These are phyloP conservation scores for Corapipo altera DNA, from an alignment of 2,113 vertebrate species.

Conservation along the genomic window DNA sequence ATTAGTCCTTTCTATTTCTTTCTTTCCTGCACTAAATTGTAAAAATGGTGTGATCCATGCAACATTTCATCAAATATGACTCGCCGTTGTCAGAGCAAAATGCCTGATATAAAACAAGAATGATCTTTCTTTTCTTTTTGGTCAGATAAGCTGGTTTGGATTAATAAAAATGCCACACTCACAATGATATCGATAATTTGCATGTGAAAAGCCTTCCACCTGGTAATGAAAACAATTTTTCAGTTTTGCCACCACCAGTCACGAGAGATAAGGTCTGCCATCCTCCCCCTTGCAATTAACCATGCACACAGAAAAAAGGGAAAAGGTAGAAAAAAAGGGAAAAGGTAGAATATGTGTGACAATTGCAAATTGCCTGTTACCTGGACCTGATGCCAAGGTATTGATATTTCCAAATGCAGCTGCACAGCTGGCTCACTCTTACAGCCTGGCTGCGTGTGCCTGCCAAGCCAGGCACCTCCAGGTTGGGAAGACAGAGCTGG, in stretches of 20 bases:
- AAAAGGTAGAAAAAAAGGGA: neutral
- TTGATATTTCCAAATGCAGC: neutral
- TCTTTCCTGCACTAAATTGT: neutral
- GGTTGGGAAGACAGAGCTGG: neutral
- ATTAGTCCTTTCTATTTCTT: neutral
- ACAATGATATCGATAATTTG: constrained; percentile 62
- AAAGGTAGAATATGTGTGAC: neutral
- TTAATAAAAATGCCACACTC: constrained; percentile 55
- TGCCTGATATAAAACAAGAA: constrained; percentile 25
- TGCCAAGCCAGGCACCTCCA: neutral
- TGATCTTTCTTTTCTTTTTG: neutral
- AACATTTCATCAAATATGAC: neutral
- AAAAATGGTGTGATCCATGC: neutral
- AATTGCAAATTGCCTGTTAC: neutral
- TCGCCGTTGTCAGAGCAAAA: neutral
- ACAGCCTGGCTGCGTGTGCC: neutral
- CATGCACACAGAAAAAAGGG: neutral
- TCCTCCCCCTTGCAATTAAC: constrained; percentile 45
- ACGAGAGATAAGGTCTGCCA: constrained; percentile 26
- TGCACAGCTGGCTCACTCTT: neutral
- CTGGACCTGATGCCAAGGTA: neutral
- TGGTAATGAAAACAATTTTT: constrained; percentile 55
- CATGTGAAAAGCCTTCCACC: constrained; percentile 57
- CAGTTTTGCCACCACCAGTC: constrained; percentile 53
- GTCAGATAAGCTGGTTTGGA: constrained; percentile 7